Evolutionary conservation across 2,113 vertebrate species (phyloP).

Genomic region (Hemiprocne comata): DNA sequence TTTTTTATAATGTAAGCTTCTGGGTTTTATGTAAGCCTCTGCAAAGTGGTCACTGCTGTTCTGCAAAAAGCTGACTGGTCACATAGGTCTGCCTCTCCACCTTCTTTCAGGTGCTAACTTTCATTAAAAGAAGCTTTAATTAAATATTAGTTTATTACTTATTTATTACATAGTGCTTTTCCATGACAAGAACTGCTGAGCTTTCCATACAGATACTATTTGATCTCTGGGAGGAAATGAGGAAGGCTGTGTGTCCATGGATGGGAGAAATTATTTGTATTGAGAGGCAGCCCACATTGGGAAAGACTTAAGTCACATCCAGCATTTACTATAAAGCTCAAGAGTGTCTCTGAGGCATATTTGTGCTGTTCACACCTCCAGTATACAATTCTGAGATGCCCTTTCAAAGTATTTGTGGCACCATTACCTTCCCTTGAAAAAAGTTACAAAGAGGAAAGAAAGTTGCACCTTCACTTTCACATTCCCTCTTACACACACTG

Average conservation of each 20-base stretch:
- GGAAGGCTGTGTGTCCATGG: not conserved
- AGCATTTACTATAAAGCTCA: not conserved
- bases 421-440: not conserved
- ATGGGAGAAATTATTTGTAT: not conserved
- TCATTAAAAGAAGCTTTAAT: conserved; percentile 28
- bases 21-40: not conserved
- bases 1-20: not conserved
- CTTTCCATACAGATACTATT: conserved; percentile 5
- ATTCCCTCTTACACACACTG: not conserved
- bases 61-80: not conserved
- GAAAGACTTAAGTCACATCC: not conserved
- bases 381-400: not conserved
- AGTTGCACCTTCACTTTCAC: not conserved
- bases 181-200: conserved; percentile 45
- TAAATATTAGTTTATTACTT: conserved; percentile 63
- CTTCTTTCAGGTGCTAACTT: conserved; percentile 41
- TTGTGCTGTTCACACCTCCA: not conserved
- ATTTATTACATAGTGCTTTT: conserved; percentile 45
- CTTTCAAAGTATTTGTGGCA: not conserved
- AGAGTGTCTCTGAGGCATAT: not conserved
- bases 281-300: not conserved
- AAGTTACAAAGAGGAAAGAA: not conserved
- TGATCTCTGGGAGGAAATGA: conserved; percentile 26
- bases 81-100: not conserved
- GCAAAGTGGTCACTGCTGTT: not conserved